Evolutionary conservation across 1,140 invertebrate genomes (phyloP), one percentile per base, ranked within the genome.

Genomic region (Microvelia longipes): DNA sequence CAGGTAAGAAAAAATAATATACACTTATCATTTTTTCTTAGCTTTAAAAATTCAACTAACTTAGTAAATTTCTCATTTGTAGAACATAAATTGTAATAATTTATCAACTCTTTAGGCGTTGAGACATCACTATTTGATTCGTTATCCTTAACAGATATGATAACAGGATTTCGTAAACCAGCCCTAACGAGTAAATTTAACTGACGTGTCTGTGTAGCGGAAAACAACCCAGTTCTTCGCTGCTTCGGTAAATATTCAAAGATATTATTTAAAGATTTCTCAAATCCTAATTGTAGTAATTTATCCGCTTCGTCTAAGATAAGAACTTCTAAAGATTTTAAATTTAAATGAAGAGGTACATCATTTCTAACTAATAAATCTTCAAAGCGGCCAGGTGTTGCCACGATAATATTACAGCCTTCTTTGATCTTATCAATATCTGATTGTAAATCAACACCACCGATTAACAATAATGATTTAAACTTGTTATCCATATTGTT

Each of bases 271-370:
- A 99, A 81, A n/a, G 88, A 87, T 11, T 84, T 81, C 76, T 91
- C 89, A 80, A 98, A 99, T 2, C 96, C 96, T 73, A 97, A 82
- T 77, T 96, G 94, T 50, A 98, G 80, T 5, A 99, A 81, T 71
- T 92, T 84, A 81, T 99, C 98, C 14, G 97, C 97, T 85, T 99
- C 98, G 81, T 99, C 98, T 65, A 99, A 81, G 14, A 99, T 87
- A 24, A 99, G 77, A 63, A 99, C 82, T 83, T 98, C 96, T 77
- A 94, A 79, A 72, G 85, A 85, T 80, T 92, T 94, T 1, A 92
- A 81, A 71, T 84, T 82, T 25, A 77, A 75, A 19, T 84, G 81
- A 71, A 94, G 79, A 77, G 88, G 88, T 2, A 87, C 80, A 73
- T 84, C 82, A 68, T 81, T 79, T 75, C 81, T 85, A 79, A 83